Base-by-base conservation (phyloP, 1,140 invertebrate genomes). In the Drosophila ficusphila region DNA sequence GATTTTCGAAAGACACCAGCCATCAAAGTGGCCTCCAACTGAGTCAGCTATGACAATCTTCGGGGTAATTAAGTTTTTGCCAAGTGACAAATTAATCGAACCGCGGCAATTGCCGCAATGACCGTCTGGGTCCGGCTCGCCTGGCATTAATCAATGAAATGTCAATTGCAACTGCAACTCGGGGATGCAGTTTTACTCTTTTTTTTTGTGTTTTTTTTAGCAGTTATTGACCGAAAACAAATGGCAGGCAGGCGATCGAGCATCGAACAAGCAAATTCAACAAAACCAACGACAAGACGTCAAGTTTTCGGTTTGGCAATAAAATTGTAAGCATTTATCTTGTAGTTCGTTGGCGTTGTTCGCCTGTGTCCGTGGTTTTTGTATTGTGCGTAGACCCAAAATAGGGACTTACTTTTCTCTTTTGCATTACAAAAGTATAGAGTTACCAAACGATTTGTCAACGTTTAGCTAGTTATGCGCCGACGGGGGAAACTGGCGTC, bases 291-390 rank as follows among this genome's bases (percentile, higher is more conserved):
- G 78, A 89, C 64, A 83, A 76, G 62, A 71, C 61, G 79, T 79
- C 76, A 83, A 89, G 62, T 33, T 71, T 76, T 52, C 44, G 27
- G 62, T 67, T 67, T 85, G 49, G 81, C 81, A 86, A 86, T 86
- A 79, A 86, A 86, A 86, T 71, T 88, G 82, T 88, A 82, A 82
- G 73, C 82, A 88, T 88, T 88, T 88, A 88, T 88, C 82, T 78
- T 75, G 62, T 70, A 76, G 57, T 60, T 76, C 65, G 76, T 73
- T 65, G 74, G 61, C 67, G 52, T 75, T 68, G 27, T 73, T 79
- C 34, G 52, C 41, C 29, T 47, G 64, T 27, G 49, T 75, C 53
- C 39, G 47, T 21, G 42, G 64, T 54, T 44, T 76, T 49, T 53
- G 69, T 67, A 57, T 61, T 52, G 51, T 77, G 78, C 78, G 78